Conservation (phyloP, 2,797 vertebrate genomes). For the Tolypeutes matacus region DNA sequence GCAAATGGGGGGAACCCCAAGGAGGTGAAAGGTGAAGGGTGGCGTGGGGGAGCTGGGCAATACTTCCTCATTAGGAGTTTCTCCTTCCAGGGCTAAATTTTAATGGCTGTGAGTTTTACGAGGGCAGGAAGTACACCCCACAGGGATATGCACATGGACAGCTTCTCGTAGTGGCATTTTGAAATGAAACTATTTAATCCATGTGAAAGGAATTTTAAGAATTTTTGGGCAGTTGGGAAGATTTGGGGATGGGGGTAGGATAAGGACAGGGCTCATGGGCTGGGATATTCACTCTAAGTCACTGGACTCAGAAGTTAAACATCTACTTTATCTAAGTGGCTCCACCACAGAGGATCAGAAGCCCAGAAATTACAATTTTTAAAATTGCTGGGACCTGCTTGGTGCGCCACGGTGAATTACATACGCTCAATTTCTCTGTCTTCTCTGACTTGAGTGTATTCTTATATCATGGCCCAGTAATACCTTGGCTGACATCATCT, state of each 20-base stretch:
- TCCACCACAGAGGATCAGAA: neutral
- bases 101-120: neutral
- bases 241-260: neutral
- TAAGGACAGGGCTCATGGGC: neutral
- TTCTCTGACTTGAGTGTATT: neutral
- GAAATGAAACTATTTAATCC: neutral
- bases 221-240: neutral
- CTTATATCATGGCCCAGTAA: neutral
- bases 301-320: constrained; percentile 22
- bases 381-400: neutral
- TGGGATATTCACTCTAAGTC: constrained; percentile 40
- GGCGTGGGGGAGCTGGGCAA: too few relatives aligned
- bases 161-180: constrained; percentile 7
- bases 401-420: neutral
- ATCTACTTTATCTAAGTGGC: constrained; percentile 21
- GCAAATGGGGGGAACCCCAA: neutral
- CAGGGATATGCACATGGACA: neutral
- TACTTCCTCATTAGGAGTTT: neutral
- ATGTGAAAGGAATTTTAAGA: neutral
- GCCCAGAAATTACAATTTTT: neutral
- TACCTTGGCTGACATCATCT: neutral
- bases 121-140: neutral
- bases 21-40: neutral
- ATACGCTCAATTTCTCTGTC: neutral
- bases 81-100: neutral